Percentiles rank a stretch among this genome's conserved stretches.
These are phyloP conservation scores for Myotis lucifugus DNA, from an alignment of 2,113 vertebrate genomes.

Conservation along the genomic window DNA sequence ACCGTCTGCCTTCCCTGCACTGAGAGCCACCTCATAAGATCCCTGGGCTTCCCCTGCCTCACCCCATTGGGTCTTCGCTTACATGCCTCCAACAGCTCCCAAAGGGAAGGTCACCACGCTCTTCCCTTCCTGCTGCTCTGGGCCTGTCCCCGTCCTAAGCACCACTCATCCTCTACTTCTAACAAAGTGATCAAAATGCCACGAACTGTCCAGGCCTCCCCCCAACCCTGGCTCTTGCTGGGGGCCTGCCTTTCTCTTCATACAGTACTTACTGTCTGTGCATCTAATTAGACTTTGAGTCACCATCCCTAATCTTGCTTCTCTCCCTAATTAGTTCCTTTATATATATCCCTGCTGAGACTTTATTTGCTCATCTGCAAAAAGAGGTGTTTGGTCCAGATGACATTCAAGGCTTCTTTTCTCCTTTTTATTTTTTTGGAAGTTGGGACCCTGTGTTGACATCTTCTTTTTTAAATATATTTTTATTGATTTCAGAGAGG, in stretches of 20 bases:
- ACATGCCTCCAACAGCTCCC: too few species aligned
- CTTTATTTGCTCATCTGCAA: slow-evolving; percentile 26
- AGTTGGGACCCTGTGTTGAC: neutral
- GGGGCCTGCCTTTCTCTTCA: neutral
- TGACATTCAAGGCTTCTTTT: neutral
- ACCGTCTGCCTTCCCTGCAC: neutral
- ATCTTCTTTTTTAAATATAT: neutral
- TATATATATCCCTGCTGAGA: neutral
- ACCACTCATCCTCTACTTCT: neutral
- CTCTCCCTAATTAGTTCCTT: neutral
- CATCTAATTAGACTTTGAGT: neutral
- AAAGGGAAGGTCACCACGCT: too few species aligned
- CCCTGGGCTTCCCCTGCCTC: neutral
- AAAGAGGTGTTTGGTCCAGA: neutral
- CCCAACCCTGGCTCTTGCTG: fast-evolving
- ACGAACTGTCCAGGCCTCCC: neutral
- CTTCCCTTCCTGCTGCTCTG: neutral
- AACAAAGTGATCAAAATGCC: neutral
- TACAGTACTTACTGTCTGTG: neutral
- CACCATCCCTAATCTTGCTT: neutral
- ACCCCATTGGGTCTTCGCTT: neutral
- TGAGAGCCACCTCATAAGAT: too few species aligned
- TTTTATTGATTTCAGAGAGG: too few species aligned
- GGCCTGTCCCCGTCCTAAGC: neutral
- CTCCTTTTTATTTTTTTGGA: neutral